These are phyloP conservation scores for Lasioglossum pauxillum DNA, from an alignment of 2,888 invertebrate species.

Conservation along the genomic window DNA sequence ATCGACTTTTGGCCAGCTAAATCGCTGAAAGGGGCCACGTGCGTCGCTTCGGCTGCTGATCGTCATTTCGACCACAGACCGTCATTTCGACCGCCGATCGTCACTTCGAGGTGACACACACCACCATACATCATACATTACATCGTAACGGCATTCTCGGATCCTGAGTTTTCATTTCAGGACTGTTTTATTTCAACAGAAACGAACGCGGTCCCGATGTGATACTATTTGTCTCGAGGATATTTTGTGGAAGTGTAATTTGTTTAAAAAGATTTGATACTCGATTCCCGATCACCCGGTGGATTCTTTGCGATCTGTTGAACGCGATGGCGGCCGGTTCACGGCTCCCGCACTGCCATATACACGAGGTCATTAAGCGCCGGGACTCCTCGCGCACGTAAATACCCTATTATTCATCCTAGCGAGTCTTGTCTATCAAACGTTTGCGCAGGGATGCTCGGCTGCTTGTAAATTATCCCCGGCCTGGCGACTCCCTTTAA, in stretches of 20 bases:
- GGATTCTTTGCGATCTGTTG: constrained; percentile 44
- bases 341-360: constrained; percentile 42
- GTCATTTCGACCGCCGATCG: too few relatives aligned
- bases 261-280: neutral
- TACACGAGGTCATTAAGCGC: constrained; percentile 51
- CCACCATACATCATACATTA: too few relatives aligned
- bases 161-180: too few relatives aligned
- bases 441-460: constrained; percentile 37
- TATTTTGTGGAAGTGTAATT: neutral
- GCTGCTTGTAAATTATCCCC: constrained; percentile 56
- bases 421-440: constrained; percentile 53
- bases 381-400: constrained; percentile 56
- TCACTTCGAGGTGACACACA: too few relatives aligned
- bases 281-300: constrained; percentile 27
- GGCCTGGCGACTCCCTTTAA: constrained; percentile 47
- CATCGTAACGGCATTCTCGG: too few relatives aligned
- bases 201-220: neutral
- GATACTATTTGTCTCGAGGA: neutral
- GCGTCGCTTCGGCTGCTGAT: too few relatives aligned
- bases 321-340: constrained; percentile 40
- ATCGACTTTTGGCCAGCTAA: too few relatives aligned
- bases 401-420: constrained; percentile 61
- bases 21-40: too few relatives aligned
- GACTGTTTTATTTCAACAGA: too few relatives aligned
- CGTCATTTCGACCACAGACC: too few relatives aligned